Percentiles rank a stretch among this genome's conserved stretches.
These are phyloP conservation scores for Onchidella celtica DNA, from an alignment of 2,888 invertebrate species.

Conservation along the genomic window DNA sequence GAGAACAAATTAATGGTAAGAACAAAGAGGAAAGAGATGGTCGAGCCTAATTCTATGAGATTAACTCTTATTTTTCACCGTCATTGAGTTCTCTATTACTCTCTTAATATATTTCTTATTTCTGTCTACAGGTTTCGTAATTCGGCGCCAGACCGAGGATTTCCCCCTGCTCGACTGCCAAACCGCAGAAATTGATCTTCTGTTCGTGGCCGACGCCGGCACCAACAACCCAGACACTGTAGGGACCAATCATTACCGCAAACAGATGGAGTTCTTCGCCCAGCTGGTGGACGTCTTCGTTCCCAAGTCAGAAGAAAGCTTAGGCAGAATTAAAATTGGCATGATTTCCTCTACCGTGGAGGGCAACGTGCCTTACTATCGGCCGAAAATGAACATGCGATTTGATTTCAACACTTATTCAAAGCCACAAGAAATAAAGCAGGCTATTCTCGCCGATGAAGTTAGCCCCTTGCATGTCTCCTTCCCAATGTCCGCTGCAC, in stretches of 20 bases:
- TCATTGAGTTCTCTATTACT: too few relatives aligned
- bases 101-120: too few relatives aligned
- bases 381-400: not conserved
- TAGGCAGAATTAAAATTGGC: conserved; percentile 13
- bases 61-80: too few relatives aligned
- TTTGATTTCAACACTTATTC: conserved; percentile 14
- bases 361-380: not conserved
- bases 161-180: conserved; percentile 30
- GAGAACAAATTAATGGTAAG: too few relatives aligned
- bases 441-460: not conserved
- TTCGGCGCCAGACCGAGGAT: conserved; percentile 29
- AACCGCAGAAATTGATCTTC: conserved; percentile 2
- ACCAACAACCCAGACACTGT: conserved; percentile 4
- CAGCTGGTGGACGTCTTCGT: conserved; percentile 35
- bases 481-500: conserved; percentile 9
- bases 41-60: too few relatives aligned
- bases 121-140: conserved; percentile 24
- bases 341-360: not conserved
- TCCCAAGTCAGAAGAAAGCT: not conserved
- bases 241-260: conserved; percentile 16
- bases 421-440: not conserved
- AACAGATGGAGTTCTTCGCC: conserved; percentile 34
- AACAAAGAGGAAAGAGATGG: too few relatives aligned
- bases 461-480: not conserved
- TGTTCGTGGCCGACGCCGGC: conserved; percentile 34